Percentiles rank a stretch among this genome's conserved stretches.
Evolutionary conservation across 2,888 invertebrate genomes (phyloP).

Genomic region (Podotricha telesiphe): DNA sequence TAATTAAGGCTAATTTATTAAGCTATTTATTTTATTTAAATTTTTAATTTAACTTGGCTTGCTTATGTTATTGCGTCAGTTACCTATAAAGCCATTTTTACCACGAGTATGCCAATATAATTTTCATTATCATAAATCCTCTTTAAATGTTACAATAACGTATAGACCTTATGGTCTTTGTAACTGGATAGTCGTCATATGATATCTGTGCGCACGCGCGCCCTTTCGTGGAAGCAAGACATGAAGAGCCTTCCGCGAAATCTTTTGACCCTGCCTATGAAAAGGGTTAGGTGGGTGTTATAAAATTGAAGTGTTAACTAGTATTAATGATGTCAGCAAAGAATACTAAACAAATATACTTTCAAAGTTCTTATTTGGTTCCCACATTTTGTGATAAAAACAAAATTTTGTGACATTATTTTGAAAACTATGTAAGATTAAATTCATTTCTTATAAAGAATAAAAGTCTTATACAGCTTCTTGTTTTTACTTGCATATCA

Average conservation of each 20-base stretch:
- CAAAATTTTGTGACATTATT: too few species aligned
- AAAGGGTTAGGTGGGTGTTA: slow-evolving; percentile 20
- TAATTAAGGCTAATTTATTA: too few species aligned
- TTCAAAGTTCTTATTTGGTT: neutral
- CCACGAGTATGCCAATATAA: too few species aligned
- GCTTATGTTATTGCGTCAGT: too few species aligned
- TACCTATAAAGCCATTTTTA: too few species aligned
- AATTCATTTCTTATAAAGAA: too few species aligned
- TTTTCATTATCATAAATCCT: neutral
- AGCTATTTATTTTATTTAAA: too few species aligned
- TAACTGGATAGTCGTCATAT: slow-evolving; percentile 55
- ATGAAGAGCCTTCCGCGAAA: slow-evolving; percentile 59
- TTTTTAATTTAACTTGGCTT: too few species aligned
- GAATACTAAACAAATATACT: neutral
- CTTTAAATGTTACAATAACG: slow-evolving; percentile 36
- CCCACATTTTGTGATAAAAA: too few species aligned
- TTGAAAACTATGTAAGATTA: too few species aligned
- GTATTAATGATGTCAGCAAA: slow-evolving; percentile 4
- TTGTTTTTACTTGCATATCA: too few species aligned
- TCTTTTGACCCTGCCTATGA: slow-evolving; percentile 47
- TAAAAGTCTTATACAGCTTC: too few species aligned
- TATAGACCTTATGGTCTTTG: slow-evolving; percentile 43
- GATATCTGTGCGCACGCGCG: slow-evolving; percentile 52
- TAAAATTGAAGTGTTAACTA: slow-evolving; percentile 20
- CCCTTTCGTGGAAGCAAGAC: slow-evolving; percentile 58